Conservation (phyloP, 53 echinoderm and acorn worm genomes). For the Luidia sarsii region DNA sequence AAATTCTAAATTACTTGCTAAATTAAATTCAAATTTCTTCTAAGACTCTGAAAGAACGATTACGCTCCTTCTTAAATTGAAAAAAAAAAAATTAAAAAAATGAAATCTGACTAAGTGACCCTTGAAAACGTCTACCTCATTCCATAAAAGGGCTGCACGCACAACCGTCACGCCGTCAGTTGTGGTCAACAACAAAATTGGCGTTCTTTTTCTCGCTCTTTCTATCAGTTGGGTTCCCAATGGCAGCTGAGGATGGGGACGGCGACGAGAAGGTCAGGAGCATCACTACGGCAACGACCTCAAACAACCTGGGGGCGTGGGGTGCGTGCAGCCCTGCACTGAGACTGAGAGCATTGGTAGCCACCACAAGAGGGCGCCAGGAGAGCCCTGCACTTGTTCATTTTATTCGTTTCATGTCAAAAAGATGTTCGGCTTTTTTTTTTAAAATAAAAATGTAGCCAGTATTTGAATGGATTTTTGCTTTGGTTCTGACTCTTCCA, state of each 20-base stretch:
- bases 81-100: neutral
- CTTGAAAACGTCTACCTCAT: neutral
- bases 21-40: too few relatives aligned
- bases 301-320: neutral
- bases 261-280: constrained; percentile 50
- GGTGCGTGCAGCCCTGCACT: constrained; percentile 29
- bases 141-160: constrained; percentile 23
- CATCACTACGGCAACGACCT: neutral
- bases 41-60: neutral
- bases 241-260: constrained; percentile 43
- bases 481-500: too few relatives aligned
- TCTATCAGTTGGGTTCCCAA: constrained; percentile 15
- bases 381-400: too few relatives aligned
- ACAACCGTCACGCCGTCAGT: neutral
- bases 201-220: neutral
- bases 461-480: too few relatives aligned
- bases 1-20: too few relatives aligned
- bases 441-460: too few relatives aligned
- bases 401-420: too few relatives aligned
- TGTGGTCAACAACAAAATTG: too few relatives aligned
- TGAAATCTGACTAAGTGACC: neutral
- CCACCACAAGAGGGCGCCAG: too few relatives aligned
- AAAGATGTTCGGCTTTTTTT: too few relatives aligned
- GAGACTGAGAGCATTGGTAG: neutral
- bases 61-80: neutral